Conservation (phyloP, 1,140 invertebrate species). For the Aphis gossypii region DNA sequence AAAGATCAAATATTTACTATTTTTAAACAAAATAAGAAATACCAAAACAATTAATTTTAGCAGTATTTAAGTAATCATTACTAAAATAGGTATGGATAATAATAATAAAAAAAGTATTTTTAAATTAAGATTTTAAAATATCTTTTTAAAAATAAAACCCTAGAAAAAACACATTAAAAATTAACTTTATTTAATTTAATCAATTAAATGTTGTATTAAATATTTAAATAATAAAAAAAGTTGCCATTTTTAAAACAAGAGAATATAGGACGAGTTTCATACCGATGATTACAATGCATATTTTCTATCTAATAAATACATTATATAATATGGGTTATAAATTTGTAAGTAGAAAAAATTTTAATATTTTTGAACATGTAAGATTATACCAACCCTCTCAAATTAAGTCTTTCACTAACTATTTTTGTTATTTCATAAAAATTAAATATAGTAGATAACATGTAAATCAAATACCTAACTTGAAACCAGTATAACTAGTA, state of each 20-base stretch:
- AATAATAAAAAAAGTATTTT: background rate
- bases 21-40: too few species aligned
- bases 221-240: background rate
- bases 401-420: background rate
- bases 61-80: background rate
- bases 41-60: background rate
- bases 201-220: background rate
- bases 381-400: background rate
- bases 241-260: background rate
- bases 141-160: background rate
- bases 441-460: background rate
- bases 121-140: background rate
- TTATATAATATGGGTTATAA: background rate
- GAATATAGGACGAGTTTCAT: background rate
- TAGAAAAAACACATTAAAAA: background rate
- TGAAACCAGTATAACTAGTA: background rate
- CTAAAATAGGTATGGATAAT: background rate
- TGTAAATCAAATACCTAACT: background rate
- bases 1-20: background rate
- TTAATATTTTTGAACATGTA: too few species aligned
- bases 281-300: background rate
- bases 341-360: too few species aligned
- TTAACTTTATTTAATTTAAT: background rate
- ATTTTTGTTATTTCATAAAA: background rate
- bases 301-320: background rate